Evolutionary conservation across 37 sponge, comb jelly and placozoan genomes (phyloP).

Genomic region (Cladorhizidae sp.): DNA sequence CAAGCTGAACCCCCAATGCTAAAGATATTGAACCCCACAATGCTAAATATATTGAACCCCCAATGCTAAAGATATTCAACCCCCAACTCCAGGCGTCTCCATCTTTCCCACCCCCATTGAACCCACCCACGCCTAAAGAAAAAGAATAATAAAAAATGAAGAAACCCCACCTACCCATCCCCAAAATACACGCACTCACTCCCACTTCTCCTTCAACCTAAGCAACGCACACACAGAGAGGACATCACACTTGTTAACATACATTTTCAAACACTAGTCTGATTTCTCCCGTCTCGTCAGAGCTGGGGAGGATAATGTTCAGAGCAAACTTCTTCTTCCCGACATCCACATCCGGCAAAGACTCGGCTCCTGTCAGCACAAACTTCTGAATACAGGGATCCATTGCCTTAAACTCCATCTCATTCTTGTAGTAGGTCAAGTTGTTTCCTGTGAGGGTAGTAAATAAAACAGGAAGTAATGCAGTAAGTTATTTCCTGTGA

Average conservation of each 20-base stretch:
- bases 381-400: conserved; percentile 58
- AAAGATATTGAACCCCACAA: no score
- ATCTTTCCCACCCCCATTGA: no score
- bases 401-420: conserved; percentile 41
- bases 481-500: no score
- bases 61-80: no score
- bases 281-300: conserved; percentile 70
- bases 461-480: not conserved
- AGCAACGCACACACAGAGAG: not conserved
- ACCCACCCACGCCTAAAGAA: no score
- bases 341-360: conserved; percentile 85
- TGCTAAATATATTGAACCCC: no score
- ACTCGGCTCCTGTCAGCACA: conserved; percentile 77
- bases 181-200: no score
- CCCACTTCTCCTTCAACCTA: no score
- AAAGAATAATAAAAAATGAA: no score
- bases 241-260: not conserved
- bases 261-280: conserved; percentile 81
- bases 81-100: no score
- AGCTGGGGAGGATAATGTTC: conserved; percentile 78
- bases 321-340: conserved; percentile 83
- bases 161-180: no score
- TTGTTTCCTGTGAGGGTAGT: conserved; percentile 54
- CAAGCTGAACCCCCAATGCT: no score
- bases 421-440: conserved; percentile 77